Conservation (phyloP, 2,113 vertebrate species). For the Anguilla rostrata region DNA sequence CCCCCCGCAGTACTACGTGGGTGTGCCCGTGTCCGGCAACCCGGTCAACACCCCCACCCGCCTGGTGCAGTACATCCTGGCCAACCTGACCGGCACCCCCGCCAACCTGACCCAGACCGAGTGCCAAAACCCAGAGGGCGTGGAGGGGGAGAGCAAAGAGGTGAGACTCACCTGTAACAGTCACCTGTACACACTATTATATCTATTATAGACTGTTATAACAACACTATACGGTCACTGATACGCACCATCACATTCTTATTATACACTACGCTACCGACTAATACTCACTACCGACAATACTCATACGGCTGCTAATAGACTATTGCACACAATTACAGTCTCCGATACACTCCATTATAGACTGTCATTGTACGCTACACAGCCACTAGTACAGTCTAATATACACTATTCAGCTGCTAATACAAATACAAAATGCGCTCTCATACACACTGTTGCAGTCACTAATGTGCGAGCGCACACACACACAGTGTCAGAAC, state of each 20-base stretch:
- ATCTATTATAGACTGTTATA: no score
- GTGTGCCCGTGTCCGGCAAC: constrained; percentile 57
- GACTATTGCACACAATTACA: no score
- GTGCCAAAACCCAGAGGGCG: constrained; percentile 73
- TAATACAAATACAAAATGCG: not conserved
- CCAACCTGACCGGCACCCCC: constrained; percentile 80
- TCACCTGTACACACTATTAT: not conserved
- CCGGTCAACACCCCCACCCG: constrained; percentile 67
- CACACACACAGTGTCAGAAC: not conserved
- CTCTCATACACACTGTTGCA: not conserved
- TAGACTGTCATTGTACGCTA: no score
- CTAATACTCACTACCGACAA: no score
- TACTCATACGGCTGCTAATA: no score
- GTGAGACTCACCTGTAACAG: constrained; percentile 50
- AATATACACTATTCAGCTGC: no score
- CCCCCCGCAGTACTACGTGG: constrained; percentile 82
- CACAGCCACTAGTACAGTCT: no score
- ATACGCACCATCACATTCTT: no score
- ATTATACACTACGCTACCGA: no score
- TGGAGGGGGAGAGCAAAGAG: constrained; percentile 67
- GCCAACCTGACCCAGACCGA: constrained; percentile 74
- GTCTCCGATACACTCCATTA: no score
- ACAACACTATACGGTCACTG: no score
- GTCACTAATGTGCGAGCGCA: not conserved
- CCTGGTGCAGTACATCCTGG: constrained; percentile 79